Base-by-base conservation (phyloP, 1,140 invertebrate genomes). In the Pantala flavescens region DNA sequence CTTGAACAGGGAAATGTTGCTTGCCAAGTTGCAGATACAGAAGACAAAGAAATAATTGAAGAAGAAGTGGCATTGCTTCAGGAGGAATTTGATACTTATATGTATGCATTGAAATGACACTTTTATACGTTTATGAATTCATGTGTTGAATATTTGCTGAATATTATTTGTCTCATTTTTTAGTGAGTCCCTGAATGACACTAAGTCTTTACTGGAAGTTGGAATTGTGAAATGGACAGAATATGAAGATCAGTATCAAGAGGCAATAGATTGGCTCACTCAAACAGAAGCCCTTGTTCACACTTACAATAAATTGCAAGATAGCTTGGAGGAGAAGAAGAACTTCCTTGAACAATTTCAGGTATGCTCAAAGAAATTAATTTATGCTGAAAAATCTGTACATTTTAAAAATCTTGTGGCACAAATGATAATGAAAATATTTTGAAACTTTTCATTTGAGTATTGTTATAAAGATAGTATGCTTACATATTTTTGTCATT, bases 211-310 rank as follows among this genome's bases (percentile, higher is more conserved):
- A 24, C 85, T 98, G 7, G 95, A 98, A 84, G 86, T 90, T 75
- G 94, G 92, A 76, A 93, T 97, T 80, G 93, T 95, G 0, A 95
- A 96, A 83, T 97, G 95, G 95, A 93, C 92, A 21, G 94, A 98
- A 83, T 97, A 97, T 80, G 94, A 97, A 83, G 94, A 97, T 81
- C 93, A 96, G 79, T 95, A 95, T 80, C 89, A 90, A 79, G 93
- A 95, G 84, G 94, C 94, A 71, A 84, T 90, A 73, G 90, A 94
- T 78, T 97, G 94, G 94, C 84, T 97, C 70, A 90, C 87, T 24
- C 91, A 93, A 83, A 96, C 93, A 77, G 95, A 98, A 83, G 87
- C 88, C 70, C 79, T 92, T 74, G 91, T 98, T 19, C 92, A 96
- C 82, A 89, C 89, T n/a, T 96, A 92, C 80, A 94, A 95, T 77